Conservation (phyloP, 1,140 invertebrate genomes). For the Cherax destructor region DNA sequence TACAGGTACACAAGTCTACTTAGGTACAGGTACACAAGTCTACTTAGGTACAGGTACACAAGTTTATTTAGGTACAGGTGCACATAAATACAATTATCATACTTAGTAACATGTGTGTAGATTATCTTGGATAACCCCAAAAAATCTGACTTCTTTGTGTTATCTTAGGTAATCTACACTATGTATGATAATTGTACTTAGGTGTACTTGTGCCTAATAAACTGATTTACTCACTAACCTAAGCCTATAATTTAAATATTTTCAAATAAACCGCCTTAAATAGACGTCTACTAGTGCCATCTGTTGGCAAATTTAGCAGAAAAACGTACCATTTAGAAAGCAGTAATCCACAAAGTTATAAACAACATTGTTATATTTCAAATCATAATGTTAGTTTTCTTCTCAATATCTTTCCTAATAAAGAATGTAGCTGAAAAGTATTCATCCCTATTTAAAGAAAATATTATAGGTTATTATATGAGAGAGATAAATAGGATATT, state of each 20-base stretch:
- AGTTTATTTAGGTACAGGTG: too few relatives aligned
- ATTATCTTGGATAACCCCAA: too few relatives aligned
- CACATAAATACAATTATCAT: too few relatives aligned
- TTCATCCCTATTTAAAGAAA: not conserved
- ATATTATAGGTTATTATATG: not conserved
- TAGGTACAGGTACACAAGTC: too few relatives aligned
- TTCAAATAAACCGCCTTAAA: not conserved
- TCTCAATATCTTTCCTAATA: not conserved
- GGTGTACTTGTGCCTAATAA: too few relatives aligned
- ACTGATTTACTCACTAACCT: too few relatives aligned
- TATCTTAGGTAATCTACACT: too few relatives aligned
- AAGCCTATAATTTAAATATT: not conserved
- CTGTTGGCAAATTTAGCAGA: constrained; percentile 17
- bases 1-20: too few relatives aligned
- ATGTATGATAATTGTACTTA: too few relatives aligned
- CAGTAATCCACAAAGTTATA: not conserved
- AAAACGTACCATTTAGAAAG: constrained; percentile 1
- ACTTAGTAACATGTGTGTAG: too few relatives aligned
- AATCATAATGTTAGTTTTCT: not conserved
- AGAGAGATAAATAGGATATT: not conserved
- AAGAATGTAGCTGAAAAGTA: not conserved
- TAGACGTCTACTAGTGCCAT: not conserved
- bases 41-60: too few relatives aligned
- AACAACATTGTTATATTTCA: not conserved
- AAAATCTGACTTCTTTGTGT: too few relatives aligned